Evolutionary conservation across 1,140 invertebrate species (phyloP).

Genomic region (Lepidurus packardi): DNA sequence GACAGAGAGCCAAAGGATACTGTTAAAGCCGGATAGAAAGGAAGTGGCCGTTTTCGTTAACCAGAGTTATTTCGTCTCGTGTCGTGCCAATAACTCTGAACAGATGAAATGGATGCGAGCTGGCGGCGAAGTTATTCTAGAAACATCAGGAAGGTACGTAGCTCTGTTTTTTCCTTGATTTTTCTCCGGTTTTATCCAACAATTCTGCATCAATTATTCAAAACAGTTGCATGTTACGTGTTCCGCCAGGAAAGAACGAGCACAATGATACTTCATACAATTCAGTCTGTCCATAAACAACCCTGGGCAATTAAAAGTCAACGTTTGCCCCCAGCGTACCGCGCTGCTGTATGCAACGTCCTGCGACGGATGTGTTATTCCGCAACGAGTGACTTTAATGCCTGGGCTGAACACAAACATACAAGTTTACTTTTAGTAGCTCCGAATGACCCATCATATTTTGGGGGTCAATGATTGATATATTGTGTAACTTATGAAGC

Average conservation of each 20-base stretch:
- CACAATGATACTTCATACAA: too few relatives aligned
- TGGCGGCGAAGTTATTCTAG: conserved; percentile 34
- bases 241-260: too few relatives aligned
- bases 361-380: neutral
- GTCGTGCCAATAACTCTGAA: conserved; percentile 35
- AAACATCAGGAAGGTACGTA: conserved; percentile 36
- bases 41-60: conserved; percentile 37
- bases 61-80: conserved; percentile 39
- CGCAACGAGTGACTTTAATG: neutral
- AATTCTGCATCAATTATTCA: neutral
- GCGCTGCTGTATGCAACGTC: neutral
- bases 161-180: neutral
- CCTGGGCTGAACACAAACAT: too few relatives aligned
- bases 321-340: neutral
- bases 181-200: neutral
- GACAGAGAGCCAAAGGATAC: conserved; percentile 27
- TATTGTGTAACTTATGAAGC: too few relatives aligned
- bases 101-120: conserved; percentile 37
- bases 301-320: neutral
- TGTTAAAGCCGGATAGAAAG: conserved; percentile 27
- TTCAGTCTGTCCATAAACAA: too few relatives aligned
- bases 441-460: too few relatives aligned
- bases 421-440: too few relatives aligned
- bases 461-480: too few relatives aligned
- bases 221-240: neutral